Evolutionary conservation across 35 echinoderm and acorn worm species (phyloP).

Genomic region (Lytechinus variegatus): DNA sequence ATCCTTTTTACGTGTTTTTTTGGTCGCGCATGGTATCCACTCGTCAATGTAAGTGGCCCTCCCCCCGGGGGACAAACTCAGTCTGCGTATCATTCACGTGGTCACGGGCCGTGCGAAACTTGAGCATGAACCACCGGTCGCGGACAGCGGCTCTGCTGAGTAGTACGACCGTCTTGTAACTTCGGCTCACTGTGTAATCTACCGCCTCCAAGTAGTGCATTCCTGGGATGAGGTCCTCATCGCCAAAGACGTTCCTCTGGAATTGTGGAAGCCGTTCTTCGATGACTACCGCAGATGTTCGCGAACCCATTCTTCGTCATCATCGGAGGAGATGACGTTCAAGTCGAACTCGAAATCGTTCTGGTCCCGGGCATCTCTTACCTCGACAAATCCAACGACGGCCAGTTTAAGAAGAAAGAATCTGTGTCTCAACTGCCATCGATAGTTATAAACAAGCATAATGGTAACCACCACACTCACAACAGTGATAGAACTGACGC

Average conservation of each 20-base stretch:
- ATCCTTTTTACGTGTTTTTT: too few species aligned
- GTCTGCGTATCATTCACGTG: not conserved
- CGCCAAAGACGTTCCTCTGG: not conserved
- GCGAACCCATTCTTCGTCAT: constrained; percentile 25
- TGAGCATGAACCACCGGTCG: not conserved
- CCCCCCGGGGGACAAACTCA: too few species aligned
- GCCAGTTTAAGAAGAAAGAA: constrained; percentile 2
- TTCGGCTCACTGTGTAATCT: not conserved
- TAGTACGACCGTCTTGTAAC: not conserved
- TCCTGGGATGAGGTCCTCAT: not conserved
- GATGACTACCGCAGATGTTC: not conserved
- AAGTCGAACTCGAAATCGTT: not conserved
- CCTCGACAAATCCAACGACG: not conserved
- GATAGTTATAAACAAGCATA: not conserved
- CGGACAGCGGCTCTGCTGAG: constrained; percentile 13
- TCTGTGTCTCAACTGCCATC: not conserved
- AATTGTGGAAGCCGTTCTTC: not conserved
- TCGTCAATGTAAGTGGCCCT: too few species aligned
- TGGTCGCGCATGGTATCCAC: too few species aligned
- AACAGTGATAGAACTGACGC: too few species aligned
- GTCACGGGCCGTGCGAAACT: not conserved
- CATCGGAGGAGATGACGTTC: constrained; percentile 26
- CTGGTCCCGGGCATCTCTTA: not conserved
- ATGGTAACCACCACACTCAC: not conserved
- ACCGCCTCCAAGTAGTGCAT: not conserved